A percentile compares a stretch with the other conserved stretches of the same genome.
Evolutionary conservation across 64 coral and sea anemone genomes (phyloP).

Genomic region (Dendrophyllia cribrosa): DNA sequence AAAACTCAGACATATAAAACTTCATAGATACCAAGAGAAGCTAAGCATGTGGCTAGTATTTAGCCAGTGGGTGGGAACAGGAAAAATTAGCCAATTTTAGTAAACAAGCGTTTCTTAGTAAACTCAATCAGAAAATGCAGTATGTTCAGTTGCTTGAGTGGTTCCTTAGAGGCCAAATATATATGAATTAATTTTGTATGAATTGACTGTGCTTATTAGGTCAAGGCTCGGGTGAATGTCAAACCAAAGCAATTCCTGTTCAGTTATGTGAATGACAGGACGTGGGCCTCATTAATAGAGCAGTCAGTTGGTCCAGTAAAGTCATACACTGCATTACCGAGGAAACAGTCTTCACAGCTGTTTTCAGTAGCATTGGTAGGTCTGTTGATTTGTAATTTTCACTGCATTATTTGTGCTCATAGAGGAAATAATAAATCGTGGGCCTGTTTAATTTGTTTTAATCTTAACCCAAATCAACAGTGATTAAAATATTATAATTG

Average conservation of each 20-base stretch:
- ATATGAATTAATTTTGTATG: neutral
- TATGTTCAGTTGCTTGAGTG: neutral
- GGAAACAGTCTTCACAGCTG: neutral
- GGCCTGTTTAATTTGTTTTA: too few species aligned
- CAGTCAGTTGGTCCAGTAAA: conserved; percentile 49
- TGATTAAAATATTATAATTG: too few species aligned
- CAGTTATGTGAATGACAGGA: conserved; percentile 60
- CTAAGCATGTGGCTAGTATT: too few species aligned
- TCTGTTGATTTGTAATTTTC: neutral
- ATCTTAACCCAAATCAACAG: too few species aligned
- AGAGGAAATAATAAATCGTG: too few species aligned
- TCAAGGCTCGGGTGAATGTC: neutral
- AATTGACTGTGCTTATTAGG: neutral
- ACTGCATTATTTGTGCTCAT: too few species aligned
- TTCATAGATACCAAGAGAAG: too few species aligned
- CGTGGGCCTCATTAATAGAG: conserved; percentile 77
- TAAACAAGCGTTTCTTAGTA: too few species aligned
- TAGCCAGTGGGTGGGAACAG: too few species aligned
- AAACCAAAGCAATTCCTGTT: conserved; percentile 17
- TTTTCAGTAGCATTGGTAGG: conserved; percentile 50
- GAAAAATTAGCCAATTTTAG: too few species aligned
- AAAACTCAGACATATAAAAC: too few species aligned
- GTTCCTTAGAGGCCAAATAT: neutral
- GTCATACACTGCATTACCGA: conserved; percentile 14
- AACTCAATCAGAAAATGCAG: too few species aligned